Evolutionary conservation across 2,888 invertebrate species (phyloP).

Genomic region (Heliothis peltigera): DNA sequence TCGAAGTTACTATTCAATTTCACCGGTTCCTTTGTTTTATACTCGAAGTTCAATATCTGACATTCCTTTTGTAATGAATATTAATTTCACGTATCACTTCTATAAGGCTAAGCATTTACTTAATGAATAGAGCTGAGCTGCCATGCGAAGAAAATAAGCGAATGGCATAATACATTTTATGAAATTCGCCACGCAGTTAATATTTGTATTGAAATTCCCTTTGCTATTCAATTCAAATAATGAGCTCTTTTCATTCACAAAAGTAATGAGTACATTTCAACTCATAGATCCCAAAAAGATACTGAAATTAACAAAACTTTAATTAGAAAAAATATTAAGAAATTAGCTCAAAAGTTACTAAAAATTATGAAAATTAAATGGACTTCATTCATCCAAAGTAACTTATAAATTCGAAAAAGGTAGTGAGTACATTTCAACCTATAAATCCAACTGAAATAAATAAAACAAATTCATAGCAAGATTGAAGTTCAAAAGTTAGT

Average conservation of each 20-base stretch:
- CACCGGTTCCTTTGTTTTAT: constrained; percentile 7
- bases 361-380: too few species aligned
- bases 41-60: constrained; percentile 5
- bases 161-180: constrained; percentile 48
- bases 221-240: constrained; percentile 38
- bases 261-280: background rate
- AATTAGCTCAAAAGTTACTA: too few species aligned
- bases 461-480: too few species aligned
- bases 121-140: constrained; percentile 53
- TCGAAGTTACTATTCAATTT: background rate
- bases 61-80: constrained; percentile 23
- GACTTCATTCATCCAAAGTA: too few species aligned
- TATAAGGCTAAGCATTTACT: constrained; percentile 40
- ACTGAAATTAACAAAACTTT: constrained; percentile 4
- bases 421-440: background rate
- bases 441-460: background rate
- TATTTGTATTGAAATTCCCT: constrained; percentile 26
- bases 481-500: background rate
- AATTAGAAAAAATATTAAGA: too few species aligned
- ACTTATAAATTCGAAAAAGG: too few species aligned
- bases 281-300: background rate
- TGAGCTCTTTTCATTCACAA: constrained; percentile 7
- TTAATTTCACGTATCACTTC: constrained; percentile 19
- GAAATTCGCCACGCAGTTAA: constrained; percentile 27
- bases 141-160: constrained; percentile 4